Conservation (phyloP, 2,113 vertebrate genomes). For the Xenopus borealis region DNA sequence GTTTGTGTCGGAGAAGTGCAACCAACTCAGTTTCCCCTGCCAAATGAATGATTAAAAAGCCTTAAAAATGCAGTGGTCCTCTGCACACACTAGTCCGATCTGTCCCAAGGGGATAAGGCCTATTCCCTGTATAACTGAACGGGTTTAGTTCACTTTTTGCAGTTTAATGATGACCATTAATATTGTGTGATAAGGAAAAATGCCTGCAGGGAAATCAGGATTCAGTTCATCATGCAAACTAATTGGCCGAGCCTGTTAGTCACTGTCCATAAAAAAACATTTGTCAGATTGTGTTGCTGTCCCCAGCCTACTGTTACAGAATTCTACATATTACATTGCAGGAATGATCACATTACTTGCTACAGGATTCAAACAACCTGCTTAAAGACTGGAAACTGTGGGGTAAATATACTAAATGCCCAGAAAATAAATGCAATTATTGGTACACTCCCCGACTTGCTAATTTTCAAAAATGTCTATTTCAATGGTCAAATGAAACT, state of each 20-base stretch:
- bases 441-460: no score
- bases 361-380: no score
- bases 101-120: constrained; percentile 6
- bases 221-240: constrained; percentile 10
- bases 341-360: no score
- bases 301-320: background rate
- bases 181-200: constrained; percentile 21
- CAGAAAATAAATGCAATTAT: no score
- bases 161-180: constrained; percentile 40
- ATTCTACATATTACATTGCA: background rate
- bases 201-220: constrained; percentile 33
- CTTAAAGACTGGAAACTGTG: no score
- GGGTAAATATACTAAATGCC: no score
- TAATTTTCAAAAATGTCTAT: no score
- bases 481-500: no score
- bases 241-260: constrained; percentile 1
- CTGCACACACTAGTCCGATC: background rate
- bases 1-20: constrained; percentile 9
- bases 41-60: constrained; percentile 6
- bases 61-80: background rate
- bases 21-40: background rate
- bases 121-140: background rate
- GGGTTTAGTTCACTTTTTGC: constrained; percentile 1
- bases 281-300: background rate
- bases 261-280: constrained; percentile 1